A percentile compares a stretch with the other conserved stretches of the same genome.
Conservation (phyloP, 2,888 invertebrate genomes). For the Craniophora ligustri region DNA sequence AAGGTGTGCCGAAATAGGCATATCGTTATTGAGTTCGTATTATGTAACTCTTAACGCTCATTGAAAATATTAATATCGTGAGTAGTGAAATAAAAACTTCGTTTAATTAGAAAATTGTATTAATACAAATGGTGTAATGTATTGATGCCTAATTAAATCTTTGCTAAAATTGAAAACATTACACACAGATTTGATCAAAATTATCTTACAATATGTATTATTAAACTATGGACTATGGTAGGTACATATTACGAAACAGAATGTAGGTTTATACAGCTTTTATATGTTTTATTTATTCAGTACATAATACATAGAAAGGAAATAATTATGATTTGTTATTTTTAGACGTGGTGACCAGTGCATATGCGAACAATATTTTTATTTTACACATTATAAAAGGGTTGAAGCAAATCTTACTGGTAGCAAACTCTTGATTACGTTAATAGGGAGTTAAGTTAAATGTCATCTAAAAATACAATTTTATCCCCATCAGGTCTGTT, state of each 20-base stretch:
- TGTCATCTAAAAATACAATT: conserved; percentile 74
- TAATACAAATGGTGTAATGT: conserved; percentile 16
- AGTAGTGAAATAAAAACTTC: conserved; percentile 9
- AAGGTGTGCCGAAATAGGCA: conserved; percentile 66
- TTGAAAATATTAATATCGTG: not conserved
- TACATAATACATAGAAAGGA: too few relatives aligned
- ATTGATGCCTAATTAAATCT: not conserved
- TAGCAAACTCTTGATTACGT: too few relatives aligned
- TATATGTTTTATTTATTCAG: too few relatives aligned
- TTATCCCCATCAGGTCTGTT: conserved; percentile 74
- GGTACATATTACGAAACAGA: too few relatives aligned
- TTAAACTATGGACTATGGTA: too few relatives aligned
- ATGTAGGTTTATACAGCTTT: too few relatives aligned
- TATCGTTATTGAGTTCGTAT: conserved; percentile 60
- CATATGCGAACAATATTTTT: too few relatives aligned
- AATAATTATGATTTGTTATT: too few relatives aligned
- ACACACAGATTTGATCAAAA: too few relatives aligned
- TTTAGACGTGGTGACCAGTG: too few relatives aligned
- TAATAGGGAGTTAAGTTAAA: conserved; percentile 8
- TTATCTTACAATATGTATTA: too few relatives aligned
- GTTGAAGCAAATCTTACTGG: not conserved
- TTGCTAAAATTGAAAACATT: conserved; percentile 13
- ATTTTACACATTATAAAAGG: too few relatives aligned
- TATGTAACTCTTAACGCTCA: conserved; percentile 1
- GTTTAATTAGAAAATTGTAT: conserved; percentile 7